Percentiles rank a stretch among this genome's conserved stretches.
Evolutionary conservation across 2,888 invertebrate genomes (phyloP).

Genomic region (Entomobrya multifasciata): DNA sequence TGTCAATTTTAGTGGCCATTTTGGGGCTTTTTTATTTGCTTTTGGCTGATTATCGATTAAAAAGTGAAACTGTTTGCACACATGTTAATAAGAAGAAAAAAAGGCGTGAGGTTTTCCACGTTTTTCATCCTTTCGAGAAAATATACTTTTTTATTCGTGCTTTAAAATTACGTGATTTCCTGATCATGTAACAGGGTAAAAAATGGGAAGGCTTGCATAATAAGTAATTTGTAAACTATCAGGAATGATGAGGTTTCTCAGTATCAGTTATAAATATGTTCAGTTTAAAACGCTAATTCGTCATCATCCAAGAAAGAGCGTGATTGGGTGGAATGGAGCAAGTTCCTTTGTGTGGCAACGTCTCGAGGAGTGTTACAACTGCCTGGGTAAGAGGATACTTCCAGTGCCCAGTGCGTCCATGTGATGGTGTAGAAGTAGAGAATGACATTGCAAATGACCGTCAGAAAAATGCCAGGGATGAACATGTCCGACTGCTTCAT

Average conservation of each 20-base stretch:
- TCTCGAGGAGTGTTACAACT: constrained; percentile 22
- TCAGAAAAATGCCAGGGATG: constrained; percentile 62
- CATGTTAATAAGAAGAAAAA: too few species aligned
- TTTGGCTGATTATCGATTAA: constrained; percentile 35
- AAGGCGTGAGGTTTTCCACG: too few species aligned
- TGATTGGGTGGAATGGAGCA: too few species aligned
- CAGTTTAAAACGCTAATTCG: too few species aligned
- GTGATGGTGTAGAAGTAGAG: constrained; percentile 50
- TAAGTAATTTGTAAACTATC: too few species aligned
- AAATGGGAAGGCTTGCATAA: too few species aligned
- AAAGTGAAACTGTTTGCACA: constrained; percentile 19
- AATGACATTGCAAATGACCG: constrained; percentile 56
- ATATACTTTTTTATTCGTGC: neutral
- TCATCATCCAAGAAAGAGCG: too few species aligned
- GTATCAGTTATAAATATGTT: too few species aligned
- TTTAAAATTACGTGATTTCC: constrained; percentile 2
- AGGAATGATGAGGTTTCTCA: too few species aligned
- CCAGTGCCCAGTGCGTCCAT: constrained; percentile 26
- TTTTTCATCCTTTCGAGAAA: neutral
- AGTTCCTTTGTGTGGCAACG: too few species aligned
- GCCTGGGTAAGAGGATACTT: constrained; percentile 43
- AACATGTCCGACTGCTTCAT: constrained; percentile 75
- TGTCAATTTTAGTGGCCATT: neutral
- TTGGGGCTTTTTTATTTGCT: neutral
- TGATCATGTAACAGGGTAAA: constrained; percentile 4